Evolutionary conservation across 2,888 invertebrate genomes (phyloP).

Genomic region (Adelphocoris suturalis): DNA sequence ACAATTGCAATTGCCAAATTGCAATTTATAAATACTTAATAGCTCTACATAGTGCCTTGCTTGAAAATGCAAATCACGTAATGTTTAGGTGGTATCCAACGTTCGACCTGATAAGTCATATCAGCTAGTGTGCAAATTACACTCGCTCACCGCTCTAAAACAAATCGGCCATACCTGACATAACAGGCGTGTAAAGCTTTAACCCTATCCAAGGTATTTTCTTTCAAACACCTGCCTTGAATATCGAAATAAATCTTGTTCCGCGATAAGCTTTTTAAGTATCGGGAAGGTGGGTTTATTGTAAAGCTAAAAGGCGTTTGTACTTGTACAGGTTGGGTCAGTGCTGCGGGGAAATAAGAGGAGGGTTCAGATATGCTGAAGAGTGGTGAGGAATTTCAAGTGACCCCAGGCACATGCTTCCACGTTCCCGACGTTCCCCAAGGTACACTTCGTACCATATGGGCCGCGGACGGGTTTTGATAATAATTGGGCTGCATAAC

Average conservation of each 20-base stretch:
- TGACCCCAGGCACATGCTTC: constrained; percentile 25
- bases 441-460: constrained; percentile 11
- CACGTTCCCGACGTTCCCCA: constrained; percentile 39
- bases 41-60: too few species aligned
- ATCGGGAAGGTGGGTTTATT: background rate
- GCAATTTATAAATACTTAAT: too few species aligned
- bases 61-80: too few species aligned
- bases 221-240: background rate
- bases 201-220: background rate
- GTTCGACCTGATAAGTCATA: too few species aligned
- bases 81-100: too few species aligned
- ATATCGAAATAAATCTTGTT: background rate
- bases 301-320: constrained; percentile 15
- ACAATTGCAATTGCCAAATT: too few species aligned
- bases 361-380: constrained; percentile 15
- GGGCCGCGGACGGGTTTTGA: constrained; percentile 31
- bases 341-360: background rate
- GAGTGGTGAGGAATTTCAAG: constrained; percentile 26
- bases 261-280: background rate
- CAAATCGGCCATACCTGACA: background rate
- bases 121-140: too few species aligned
- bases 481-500: constrained; percentile 41
- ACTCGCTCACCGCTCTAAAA: too few species aligned
- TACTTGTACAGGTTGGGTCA: background rate
- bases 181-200: background rate